phyloP scores from a whole-genome alignment of 2,113 vertebrate genomes.

The Neotragus moschatus region DNA sequence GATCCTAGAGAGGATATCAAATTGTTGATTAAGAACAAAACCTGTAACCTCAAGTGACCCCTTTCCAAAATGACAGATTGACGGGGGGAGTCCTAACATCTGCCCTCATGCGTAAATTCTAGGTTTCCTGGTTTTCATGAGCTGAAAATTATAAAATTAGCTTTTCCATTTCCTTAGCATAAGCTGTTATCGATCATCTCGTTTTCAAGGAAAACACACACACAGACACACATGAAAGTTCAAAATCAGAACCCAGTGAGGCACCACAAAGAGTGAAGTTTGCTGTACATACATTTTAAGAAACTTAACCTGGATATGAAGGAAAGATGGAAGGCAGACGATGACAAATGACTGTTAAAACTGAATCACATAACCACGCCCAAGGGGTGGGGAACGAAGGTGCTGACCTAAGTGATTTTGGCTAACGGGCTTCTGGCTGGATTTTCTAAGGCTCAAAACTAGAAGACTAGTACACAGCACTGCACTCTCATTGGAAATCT shows the following conservation, averaged over 20 bases:
- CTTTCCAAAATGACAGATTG: neutral
- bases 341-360: neutral
- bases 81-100: neutral
- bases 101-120: neutral
- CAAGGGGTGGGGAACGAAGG: neutral
- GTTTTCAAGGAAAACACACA: neutral
- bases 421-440: too few species aligned
- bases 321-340: neutral
- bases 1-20: neutral
- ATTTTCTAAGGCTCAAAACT: neutral
- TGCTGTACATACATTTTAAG: neutral
- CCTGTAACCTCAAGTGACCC: neutral
- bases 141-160: neutral
- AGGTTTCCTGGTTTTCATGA: neutral
- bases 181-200: neutral
- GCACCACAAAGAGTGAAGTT: neutral
- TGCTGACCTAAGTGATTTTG: neutral
- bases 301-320: neutral
- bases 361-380: fast-evolving
- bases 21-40: neutral
- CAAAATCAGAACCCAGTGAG: neutral
- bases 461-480: neutral
- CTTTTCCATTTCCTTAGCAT: neutral
- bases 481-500: fast-evolving
- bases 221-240: neutral